Conservation (phyloP, 2,888 invertebrate species). For the Melieria picta region DNA sequence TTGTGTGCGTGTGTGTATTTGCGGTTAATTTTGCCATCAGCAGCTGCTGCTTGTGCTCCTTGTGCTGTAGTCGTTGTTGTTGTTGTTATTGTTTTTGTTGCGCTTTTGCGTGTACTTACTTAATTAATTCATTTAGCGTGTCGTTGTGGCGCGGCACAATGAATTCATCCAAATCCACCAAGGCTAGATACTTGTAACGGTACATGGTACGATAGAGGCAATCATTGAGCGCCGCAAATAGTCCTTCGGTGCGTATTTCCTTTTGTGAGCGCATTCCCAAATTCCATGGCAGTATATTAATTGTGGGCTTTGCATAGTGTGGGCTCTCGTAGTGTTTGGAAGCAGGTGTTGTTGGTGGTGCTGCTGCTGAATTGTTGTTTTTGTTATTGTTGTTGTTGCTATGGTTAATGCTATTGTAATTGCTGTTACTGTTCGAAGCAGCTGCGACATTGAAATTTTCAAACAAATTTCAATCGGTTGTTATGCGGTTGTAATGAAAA, state of each 20-base stretch:
- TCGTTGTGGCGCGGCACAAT: conserved; percentile 84
- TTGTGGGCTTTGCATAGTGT: conserved; percentile 59
- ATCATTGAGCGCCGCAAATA: conserved; percentile 93
- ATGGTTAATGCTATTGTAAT: conserved; percentile 2
- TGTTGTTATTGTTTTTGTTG: no score
- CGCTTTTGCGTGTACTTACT: conserved; percentile 65
- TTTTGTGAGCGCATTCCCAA: conserved; percentile 87
- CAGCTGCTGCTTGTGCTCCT: no score
- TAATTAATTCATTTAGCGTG: conserved; percentile 78
- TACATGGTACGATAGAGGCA: conserved; percentile 93
- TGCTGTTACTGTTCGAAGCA: conserved; percentile 22
- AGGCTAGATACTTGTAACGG: conserved; percentile 80
- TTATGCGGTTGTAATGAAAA: not conserved
- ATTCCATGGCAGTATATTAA: conserved; percentile 70
- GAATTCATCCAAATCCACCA: conserved; percentile 90
- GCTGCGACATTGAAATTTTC: conserved; percentile 5
- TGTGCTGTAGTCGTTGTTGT: no score
- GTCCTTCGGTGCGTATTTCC: conserved; percentile 91
- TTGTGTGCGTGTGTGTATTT: not conserved
- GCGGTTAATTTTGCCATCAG: no score
- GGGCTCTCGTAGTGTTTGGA: conserved; percentile 35
- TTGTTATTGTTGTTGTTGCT: conserved; percentile 7
- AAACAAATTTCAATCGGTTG: not conserved
- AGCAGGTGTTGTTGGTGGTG: conserved; percentile 19
- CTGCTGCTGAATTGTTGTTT: conserved; percentile 16